Evolutionary conservation across 1,140 invertebrate genomes (phyloP).

Genomic region (Coboldia fuscipes): DNA sequence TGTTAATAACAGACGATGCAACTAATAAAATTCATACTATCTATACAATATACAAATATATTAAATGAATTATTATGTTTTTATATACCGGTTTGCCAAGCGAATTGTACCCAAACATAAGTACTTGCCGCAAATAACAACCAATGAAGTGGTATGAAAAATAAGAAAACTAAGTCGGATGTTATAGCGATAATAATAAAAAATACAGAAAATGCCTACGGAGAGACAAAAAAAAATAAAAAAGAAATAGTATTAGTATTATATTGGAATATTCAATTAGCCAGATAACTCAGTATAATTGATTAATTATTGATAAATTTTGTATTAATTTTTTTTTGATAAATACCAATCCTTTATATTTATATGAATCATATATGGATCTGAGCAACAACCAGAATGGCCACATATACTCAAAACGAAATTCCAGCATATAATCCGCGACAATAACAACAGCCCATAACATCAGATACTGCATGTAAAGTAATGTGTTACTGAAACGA

Average conservation of each 20-base stretch:
- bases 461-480: constrained; percentile 90
- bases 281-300: too few species aligned
- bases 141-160: constrained; percentile 97
- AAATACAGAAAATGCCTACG: constrained; percentile 93
- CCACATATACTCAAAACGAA: constrained; percentile 98
- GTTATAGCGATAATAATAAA: constrained; percentile 96
- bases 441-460: constrained; percentile 89
- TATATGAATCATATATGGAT: constrained; percentile 94
- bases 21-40: too few species aligned
- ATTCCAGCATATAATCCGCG: constrained; percentile 93
- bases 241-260: not conserved
- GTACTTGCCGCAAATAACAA: constrained; percentile 95
- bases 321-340: constrained; percentile 7
- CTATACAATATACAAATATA: too few species aligned
- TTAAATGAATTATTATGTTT: not conserved
- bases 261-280: constrained; percentile 18
- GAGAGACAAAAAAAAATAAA: constrained; percentile 14
- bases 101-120: constrained; percentile 97
- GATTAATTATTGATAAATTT: too few species aligned
- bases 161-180: constrained; percentile 97
- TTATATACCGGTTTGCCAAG: constrained; percentile 84
- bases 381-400: constrained; percentile 92
- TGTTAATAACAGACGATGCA: too few species aligned
- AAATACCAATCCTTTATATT: constrained; percentile 89
- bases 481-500: constrained; percentile 65